These are phyloP conservation scores for Scyliorhinus canicula DNA, from an alignment of 2,797 vertebrate species.

Conservation along the genomic window DNA sequence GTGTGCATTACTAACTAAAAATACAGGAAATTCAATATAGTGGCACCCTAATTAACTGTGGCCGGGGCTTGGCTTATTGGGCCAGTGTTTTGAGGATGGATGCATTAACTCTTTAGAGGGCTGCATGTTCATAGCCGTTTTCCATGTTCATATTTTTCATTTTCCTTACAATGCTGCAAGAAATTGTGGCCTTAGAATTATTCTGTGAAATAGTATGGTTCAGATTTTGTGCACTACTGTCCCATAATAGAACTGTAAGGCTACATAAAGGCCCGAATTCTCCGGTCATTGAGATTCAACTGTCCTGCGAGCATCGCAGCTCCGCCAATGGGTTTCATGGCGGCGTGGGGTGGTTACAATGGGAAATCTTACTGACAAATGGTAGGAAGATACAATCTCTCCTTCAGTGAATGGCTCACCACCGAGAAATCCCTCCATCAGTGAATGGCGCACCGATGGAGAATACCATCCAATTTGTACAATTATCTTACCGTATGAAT, in stretches of 20 bases:
- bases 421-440: no score
- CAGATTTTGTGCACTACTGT: neutral
- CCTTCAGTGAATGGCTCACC: no score
- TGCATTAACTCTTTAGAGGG: neutral
- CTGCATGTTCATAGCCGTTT: neutral
- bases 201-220: neutral
- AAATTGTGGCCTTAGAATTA: neutral
- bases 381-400: no score
- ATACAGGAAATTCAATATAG: neutral
- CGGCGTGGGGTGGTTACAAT: no score
- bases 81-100: neutral
- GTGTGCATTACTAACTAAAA: neutral
- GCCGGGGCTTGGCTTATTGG: neutral
- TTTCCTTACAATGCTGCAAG: neutral
- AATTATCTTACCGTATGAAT: neutral
- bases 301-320: no score
- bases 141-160: neutral
- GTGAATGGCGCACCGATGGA: no score
- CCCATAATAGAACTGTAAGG: neutral
- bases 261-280: no score
- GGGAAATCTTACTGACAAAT: no score
- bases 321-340: no score
- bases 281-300: no score
- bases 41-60: neutral
- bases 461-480: no score